Evolutionary conservation across 2,113 vertebrate species (phyloP).

Genomic region (Pangasianodon hypophthalmus): DNA sequence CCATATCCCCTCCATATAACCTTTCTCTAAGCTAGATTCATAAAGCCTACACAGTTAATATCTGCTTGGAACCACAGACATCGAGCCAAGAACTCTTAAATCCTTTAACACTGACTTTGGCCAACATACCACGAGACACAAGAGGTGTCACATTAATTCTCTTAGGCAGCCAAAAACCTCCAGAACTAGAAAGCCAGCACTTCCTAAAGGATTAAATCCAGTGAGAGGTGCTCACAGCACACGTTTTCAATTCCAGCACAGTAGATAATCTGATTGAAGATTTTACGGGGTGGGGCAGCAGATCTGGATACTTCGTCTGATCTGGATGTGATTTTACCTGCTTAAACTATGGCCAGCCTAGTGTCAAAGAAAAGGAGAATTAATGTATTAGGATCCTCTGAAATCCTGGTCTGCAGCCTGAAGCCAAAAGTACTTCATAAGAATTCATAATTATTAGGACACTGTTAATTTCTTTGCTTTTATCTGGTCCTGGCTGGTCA

Average conservation of each 20-base stretch:
- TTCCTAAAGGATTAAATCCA: conserved; percentile 42
- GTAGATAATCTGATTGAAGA: conserved; percentile 52
- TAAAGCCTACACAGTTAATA: conserved; percentile 12
- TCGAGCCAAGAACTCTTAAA: conserved; percentile 37
- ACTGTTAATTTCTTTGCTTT: conserved; percentile 43
- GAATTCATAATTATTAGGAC: conserved; percentile 55
- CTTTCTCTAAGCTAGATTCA: not conserved
- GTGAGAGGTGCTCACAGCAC: conserved; percentile 56
- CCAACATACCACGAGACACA: conserved; percentile 45
- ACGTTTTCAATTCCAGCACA: conserved; percentile 43
- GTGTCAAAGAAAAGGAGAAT: conserved; percentile 56
- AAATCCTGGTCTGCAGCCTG: conserved; percentile 45
- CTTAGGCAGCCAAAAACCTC: conserved; percentile 39
- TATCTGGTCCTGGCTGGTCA: conserved; percentile 40
- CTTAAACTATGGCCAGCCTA: conserved; percentile 51
- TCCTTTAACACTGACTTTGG: conserved; percentile 32
- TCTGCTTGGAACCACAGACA: not conserved
- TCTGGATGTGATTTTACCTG: conserved; percentile 53
- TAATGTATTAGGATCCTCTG: conserved; percentile 58
- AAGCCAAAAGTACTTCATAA: conserved; percentile 53
- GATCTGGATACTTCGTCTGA: conserved; percentile 48
- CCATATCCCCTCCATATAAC: not conserved
- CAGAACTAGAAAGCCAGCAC: conserved; percentile 31
- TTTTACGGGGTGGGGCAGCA: conserved; percentile 38
- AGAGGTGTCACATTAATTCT: conserved; percentile 57